phyloP scores from a whole-genome alignment of 2,888 invertebrate species.

The Neoaliturus tenellus region DNA sequence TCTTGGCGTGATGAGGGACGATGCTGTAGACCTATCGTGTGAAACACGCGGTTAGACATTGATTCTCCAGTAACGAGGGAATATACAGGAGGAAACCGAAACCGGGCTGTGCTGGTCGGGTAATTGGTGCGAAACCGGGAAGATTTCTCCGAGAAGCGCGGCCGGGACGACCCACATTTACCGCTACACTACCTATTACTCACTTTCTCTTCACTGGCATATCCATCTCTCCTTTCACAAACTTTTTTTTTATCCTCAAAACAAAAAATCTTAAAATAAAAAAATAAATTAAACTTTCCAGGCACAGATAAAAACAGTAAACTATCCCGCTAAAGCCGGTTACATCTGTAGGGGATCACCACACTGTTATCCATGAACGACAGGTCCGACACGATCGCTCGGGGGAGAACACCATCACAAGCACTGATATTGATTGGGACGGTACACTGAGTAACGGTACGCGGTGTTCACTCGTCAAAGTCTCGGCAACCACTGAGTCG shows the following conservation, averaged over 20 bases:
- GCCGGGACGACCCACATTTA: constrained; percentile 43
- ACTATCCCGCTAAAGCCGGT: constrained; percentile 25
- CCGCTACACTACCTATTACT: neutral
- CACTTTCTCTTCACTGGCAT: constrained; percentile 27
- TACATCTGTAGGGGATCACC: constrained; percentile 21
- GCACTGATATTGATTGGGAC: constrained; percentile 41
- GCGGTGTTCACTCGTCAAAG: neutral
- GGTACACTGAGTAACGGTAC: neutral
- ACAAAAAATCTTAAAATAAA: neutral
- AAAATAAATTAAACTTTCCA: constrained; percentile 6
- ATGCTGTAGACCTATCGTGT: constrained; percentile 24
- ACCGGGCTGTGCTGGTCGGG: constrained; percentile 26
- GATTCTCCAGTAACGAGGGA: constrained; percentile 17
- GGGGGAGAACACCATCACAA: constrained; percentile 46
- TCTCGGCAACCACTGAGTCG: constrained; percentile 49
- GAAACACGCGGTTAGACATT: constrained; percentile 31
- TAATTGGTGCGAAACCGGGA: constrained; percentile 9
- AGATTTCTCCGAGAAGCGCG: constrained; percentile 45
- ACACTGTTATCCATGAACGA: constrained; percentile 42
- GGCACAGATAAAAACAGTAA: neutral
- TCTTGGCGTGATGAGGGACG: constrained; percentile 29
- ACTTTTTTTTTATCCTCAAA: neutral
- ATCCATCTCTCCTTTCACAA: neutral
- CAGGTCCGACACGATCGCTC: neutral
- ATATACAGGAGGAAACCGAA: constrained; percentile 31